These are phyloP conservation scores for Agrochola circellaris DNA, from an alignment of 2,888 invertebrate species.

Conservation along the genomic window DNA sequence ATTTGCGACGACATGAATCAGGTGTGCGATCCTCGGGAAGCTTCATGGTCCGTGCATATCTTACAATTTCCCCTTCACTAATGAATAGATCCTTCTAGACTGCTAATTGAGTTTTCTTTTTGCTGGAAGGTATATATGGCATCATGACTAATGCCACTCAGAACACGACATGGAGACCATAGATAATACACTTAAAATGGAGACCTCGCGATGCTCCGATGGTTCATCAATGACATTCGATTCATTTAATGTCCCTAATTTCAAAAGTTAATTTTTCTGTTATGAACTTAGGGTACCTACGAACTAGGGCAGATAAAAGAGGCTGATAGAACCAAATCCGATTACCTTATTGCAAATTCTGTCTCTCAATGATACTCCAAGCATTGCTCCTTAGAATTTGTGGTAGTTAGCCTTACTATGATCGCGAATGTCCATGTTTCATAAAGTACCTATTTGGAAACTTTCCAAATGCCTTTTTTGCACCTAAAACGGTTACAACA, in stretches of 20 bases:
- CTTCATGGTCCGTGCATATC: neutral
- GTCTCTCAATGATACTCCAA: neutral
- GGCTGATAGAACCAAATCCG: too few relatives aligned
- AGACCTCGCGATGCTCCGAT: neutral
- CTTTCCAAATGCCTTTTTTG: too few relatives aligned
- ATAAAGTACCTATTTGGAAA: too few relatives aligned
- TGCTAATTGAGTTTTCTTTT: neutral
- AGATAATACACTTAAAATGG: too few relatives aligned
- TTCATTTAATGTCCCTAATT: neutral
- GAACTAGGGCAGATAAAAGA: neutral
- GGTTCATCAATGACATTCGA: neutral
- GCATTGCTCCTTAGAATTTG: neutral
- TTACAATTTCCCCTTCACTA: neutral
- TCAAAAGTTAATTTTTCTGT: neutral
- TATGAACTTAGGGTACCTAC: neutral
- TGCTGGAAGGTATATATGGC: too few relatives aligned
- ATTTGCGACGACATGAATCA: neutral
- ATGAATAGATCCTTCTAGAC: neutral
- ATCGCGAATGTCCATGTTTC: neutral
- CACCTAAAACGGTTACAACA: too few relatives aligned
- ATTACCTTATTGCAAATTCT: neutral
- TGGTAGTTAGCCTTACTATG: neutral
- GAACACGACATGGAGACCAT: neutral
- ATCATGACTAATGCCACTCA: neutral
- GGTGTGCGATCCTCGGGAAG: neutral